These are phyloP conservation scores for Coregonus sp. DNA, from an alignment of 2,797 vertebrate genomes.

Conservation along the genomic window DNA sequence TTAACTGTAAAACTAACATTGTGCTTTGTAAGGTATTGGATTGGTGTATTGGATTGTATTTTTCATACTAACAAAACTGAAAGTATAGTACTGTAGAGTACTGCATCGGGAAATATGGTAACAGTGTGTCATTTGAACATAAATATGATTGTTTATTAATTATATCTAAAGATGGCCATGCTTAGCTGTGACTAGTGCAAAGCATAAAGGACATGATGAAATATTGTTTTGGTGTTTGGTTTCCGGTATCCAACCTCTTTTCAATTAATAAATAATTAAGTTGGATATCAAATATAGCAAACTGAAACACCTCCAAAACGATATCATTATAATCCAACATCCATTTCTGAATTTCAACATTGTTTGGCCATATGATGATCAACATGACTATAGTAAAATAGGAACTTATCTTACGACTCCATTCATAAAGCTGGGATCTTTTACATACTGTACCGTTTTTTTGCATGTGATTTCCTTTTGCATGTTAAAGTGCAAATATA, in stretches of 20 bases:
- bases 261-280: background rate
- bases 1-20: no score
- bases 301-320: background rate
- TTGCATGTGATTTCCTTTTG: slow-evolving; percentile 74
- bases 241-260: background rate
- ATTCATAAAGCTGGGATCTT: slow-evolving; percentile 64
- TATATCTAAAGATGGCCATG: no score
- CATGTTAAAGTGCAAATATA: slow-evolving; percentile 61
- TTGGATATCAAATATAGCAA: background rate
- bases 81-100: no score
- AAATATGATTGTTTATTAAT: no score
- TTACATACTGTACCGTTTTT: slow-evolving; percentile 65
- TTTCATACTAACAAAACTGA: no score
- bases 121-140: no score
- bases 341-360: slow-evolving; percentile 24
- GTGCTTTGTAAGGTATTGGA: no score
- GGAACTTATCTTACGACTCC: slow-evolving; percentile 54
- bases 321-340: background rate
- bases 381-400: background rate
- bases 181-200: no score
- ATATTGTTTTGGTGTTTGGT: background rate
- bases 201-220: background rate
- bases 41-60: no score
- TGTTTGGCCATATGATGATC: background rate
- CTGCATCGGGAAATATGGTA: no score